Evolutionary conservation across 1,140 invertebrate genomes (phyloP).

Genomic region (Anadara kagoshimensis): DNA sequence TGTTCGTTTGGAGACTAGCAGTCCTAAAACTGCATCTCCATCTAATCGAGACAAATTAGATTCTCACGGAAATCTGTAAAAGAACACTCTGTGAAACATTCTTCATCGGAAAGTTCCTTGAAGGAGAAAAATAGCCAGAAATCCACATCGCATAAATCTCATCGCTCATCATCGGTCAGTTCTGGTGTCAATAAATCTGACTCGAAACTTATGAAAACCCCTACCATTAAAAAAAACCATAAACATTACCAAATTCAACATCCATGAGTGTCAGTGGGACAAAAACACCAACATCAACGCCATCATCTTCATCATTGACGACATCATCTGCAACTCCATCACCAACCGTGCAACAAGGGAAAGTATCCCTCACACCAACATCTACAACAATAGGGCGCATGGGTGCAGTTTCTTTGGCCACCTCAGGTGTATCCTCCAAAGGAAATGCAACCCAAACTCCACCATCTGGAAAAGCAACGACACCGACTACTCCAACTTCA

Average conservation of each 20-base stretch:
- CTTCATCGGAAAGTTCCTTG: constrained; percentile 12
- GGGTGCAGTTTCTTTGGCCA: constrained; percentile 50
- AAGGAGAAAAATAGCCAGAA: constrained; percentile 12
- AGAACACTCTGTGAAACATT: constrained; percentile 16
- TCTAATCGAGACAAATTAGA: constrained; percentile 36
- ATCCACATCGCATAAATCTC: constrained; percentile 42
- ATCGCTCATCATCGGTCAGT: constrained; percentile 34
- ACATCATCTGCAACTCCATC: constrained; percentile 48
- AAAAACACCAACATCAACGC: constrained; percentile 39
- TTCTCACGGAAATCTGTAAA: constrained; percentile 7
- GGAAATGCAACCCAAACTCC: constrained; percentile 8
- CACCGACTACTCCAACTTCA: constrained; percentile 36
- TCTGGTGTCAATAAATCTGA: constrained; percentile 59
- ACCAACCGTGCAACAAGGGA: not conserved
- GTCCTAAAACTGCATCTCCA: constrained; percentile 27
- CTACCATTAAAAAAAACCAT: constrained; percentile 71
- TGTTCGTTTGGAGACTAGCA: not conserved
- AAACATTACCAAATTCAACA: constrained; percentile 60
- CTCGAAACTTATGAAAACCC: constrained; percentile 68
- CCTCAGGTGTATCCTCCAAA: constrained; percentile 35
- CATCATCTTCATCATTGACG: constrained; percentile 39
- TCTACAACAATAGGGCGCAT: constrained; percentile 53
- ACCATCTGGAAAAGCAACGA: constrained; percentile 23
- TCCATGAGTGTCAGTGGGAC: constrained; percentile 50
- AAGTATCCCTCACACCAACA: constrained; percentile 70